Conservation (phyloP, 2,113 vertebrate genomes). For the Oryzias woworae region DNA sequence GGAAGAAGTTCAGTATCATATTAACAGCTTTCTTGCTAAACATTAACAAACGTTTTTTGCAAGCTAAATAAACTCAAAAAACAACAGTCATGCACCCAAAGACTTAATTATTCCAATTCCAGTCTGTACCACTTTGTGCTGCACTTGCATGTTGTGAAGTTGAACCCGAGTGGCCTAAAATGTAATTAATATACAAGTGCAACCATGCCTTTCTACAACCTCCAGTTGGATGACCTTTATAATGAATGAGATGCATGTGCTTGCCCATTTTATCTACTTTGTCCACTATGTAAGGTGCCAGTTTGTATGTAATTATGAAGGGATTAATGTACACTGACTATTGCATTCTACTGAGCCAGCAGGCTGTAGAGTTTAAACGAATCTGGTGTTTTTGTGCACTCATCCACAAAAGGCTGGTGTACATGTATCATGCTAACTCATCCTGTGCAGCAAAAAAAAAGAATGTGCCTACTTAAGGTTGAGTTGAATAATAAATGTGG, state of each 20-base stretch:
- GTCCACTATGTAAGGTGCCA: constrained; percentile 2
- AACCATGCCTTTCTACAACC: neutral
- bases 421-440: constrained; percentile 2
- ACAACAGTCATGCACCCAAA: neutral
- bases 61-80: neutral
- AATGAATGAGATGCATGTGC: constrained; percentile 17
- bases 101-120: neutral
- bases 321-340: neutral
- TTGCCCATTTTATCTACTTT: constrained; percentile 15
- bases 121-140: neutral
- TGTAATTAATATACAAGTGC: constrained; percentile 3
- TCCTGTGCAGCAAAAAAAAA: constrained; percentile 3
- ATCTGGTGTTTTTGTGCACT: neutral
- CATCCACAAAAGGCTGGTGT: constrained; percentile 9
- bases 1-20: neutral
- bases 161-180: neutral
- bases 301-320: constrained; percentile 2
- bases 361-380: neutral
- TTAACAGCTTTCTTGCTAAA: neutral
- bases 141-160: neutral
- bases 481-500: constrained; percentile 22
- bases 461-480: constrained; percentile 8
- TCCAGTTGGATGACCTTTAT: constrained; percentile 16
- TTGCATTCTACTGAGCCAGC: constrained; percentile 6
- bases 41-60: neutral